Conservation (phyloP, 2,888 invertebrate genomes). For the Sphinx pinastri region DNA sequence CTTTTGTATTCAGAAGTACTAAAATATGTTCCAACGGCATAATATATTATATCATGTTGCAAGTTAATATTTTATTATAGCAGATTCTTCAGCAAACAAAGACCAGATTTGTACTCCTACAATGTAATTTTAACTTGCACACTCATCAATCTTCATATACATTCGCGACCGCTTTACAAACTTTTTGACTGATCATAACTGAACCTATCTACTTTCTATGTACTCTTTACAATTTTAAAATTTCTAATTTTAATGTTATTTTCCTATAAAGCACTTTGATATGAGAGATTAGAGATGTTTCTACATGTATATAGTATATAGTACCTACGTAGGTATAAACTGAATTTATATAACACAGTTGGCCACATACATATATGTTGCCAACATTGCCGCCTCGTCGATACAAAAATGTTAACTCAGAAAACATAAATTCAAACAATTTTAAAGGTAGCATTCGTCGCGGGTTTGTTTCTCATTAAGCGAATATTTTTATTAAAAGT, state of each 20-base stretch:
- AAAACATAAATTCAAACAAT: conserved; percentile 11
- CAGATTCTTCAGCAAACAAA: conserved; percentile 3
- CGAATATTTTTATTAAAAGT: conserved; percentile 28
- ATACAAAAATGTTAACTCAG: conserved; percentile 5
- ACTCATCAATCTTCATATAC: conserved; percentile 21
- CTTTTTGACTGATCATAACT: conserved; percentile 1
- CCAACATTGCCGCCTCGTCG: not conserved
- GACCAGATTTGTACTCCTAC: conserved; percentile 1
- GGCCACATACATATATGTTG: not conserved
- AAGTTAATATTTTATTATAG: too few relatives aligned
- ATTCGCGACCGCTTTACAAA: not conserved
- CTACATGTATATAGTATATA: too few relatives aligned
- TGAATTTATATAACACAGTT: not conserved
- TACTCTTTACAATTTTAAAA: not conserved
- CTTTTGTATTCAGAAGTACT: too few relatives aligned
- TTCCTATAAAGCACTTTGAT: not conserved
- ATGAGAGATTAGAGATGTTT: too few relatives aligned
- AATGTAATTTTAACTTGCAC: not conserved
- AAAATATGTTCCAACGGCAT: too few relatives aligned
- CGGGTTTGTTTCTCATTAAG: conserved; percentile 19
- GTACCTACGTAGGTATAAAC: too few relatives aligned
- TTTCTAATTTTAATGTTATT: not conserved
- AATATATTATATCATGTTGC: too few relatives aligned
- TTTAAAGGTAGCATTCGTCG: conserved; percentile 16
- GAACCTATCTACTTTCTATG: not conserved